phyloP scores from a whole-genome alignment of 2,797 vertebrate genomes.

The Valencia hispanica region DNA sequence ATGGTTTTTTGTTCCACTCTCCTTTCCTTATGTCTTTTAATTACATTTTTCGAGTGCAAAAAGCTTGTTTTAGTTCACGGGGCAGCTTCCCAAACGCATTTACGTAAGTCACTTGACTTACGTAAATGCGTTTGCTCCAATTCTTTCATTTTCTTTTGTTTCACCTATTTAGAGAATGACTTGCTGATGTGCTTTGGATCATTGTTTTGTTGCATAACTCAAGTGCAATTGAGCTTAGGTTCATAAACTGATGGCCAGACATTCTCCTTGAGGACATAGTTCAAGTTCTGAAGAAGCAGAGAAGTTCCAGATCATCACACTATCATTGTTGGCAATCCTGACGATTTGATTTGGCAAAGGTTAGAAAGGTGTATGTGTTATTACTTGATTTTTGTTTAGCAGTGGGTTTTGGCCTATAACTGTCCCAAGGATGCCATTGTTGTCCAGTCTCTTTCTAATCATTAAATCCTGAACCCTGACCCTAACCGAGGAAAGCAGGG shows the following conservation, averaged over 20 bases:
- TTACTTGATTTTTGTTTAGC: neutral
- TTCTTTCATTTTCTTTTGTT: neutral
- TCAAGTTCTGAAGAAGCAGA: too few species aligned
- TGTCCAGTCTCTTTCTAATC: neutral
- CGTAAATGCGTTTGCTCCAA: too few species aligned
- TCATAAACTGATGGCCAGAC: neutral
- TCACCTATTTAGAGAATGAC: neutral
- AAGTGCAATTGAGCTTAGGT: neutral
- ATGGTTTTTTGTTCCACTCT: neutral
- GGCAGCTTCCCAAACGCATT: neutral
- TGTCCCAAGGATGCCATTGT: neutral
- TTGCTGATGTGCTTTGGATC: neutral
- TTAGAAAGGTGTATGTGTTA: neutral
- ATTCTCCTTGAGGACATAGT: too few species aligned
- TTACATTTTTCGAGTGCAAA: neutral
- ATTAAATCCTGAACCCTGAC: neutral
- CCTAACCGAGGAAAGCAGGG: neutral
- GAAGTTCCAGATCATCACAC: too few species aligned
- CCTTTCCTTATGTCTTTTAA: neutral
- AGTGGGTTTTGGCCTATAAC: neutral
- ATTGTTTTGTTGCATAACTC: neutral
- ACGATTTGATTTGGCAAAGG: neutral
- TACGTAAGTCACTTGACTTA: too few species aligned
- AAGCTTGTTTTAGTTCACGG: neutral
- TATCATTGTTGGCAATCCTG: too few species aligned